Base-by-base conservation (phyloP, 2,888 invertebrate genomes). In the Ochlodes sylvanus region DNA sequence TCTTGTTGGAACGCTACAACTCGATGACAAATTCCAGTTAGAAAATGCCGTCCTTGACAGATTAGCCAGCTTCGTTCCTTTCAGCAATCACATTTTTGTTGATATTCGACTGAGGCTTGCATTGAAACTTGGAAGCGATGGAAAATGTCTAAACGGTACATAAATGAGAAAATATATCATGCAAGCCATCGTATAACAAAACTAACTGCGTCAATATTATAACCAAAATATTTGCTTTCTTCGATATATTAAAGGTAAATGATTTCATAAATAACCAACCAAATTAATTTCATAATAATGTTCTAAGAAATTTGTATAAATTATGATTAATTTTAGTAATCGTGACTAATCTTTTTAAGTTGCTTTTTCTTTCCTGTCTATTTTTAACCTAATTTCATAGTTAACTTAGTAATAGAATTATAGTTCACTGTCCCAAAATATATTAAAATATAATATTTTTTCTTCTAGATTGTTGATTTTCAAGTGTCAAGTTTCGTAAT, bases 1-100 rank as follows among this genome's bases (percentile, higher is more conserved):
- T 66, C 87, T 95, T 44, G 79, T 95, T 4, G 90, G 91, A 69
- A 87, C 92, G 44, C 77, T 94, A 66, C 82, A 92, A 27, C 77
- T 90, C 47, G 89, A 93, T 64, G 83, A 90, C 44, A 89, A 94
- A 15, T 86, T 93, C 27, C 81, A 89, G 61, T 88, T 95, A 73
- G 87, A 92, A 71, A 75, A 83, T 44, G 63, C 79, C 50, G 73
- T 89, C 62, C 73, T 91, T 57, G 80, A 86, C 73, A 83, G 85
- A 76, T 74, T 90, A 57, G 82, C 86, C n/a, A 79, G 78, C 17
- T 84, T 92, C 54, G 77, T 90, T 63, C 90, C 91, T 3, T 82
- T 83, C 71, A 81, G 83, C 7, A 92, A 84, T 75, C 90, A 92
- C 68, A 86, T 92, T 41, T 89, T 91, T 72, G 84, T 88, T 54